A percentile compares a stretch with the other conserved stretches of the same genome.
phyloP scores from a whole-genome alignment of 2,797 vertebrate species.

The Dipus sagitta region DNA sequence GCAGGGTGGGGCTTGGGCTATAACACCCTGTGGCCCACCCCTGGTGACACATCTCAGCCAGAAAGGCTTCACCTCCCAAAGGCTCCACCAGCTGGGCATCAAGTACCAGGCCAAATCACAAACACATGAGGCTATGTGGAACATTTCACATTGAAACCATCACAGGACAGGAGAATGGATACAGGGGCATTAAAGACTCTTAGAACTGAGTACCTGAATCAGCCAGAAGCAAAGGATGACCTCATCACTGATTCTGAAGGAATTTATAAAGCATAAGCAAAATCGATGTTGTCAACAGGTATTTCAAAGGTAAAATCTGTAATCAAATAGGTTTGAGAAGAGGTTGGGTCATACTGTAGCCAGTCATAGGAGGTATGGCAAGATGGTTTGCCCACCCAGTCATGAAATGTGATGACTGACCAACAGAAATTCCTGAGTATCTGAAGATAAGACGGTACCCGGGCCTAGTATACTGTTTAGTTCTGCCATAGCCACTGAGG shows the following conservation, averaged over 20 bases:
- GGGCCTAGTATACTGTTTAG: constrained; percentile 63
- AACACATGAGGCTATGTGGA: too few species aligned
- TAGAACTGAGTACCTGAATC: neutral
- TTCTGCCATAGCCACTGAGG: neutral
- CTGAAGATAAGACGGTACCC: constrained; percentile 15
- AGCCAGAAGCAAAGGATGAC: constrained; percentile 19
- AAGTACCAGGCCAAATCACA: too few species aligned
- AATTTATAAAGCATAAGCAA: neutral
- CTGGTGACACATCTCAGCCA: too few species aligned
- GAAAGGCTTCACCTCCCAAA: too few species aligned
- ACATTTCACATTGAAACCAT: too few species aligned
- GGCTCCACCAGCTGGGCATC: too few species aligned
- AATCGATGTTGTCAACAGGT: neutral
- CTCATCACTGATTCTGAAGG: neutral
- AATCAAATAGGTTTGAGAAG: neutral
- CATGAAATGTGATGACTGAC: constrained; percentile 11
- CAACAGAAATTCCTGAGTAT: constrained; percentile 30
- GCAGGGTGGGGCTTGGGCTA: too few species aligned
- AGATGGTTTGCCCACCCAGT: neutral
- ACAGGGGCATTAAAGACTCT: neutral
- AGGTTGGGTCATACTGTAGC: neutral
- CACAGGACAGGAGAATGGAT: neutral
- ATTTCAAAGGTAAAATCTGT: neutral
- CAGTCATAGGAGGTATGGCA: neutral
- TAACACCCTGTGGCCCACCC: too few species aligned